These are phyloP conservation scores for Drosophila orena DNA, from an alignment of 1,140 invertebrate species.

Conservation along the genomic window DNA sequence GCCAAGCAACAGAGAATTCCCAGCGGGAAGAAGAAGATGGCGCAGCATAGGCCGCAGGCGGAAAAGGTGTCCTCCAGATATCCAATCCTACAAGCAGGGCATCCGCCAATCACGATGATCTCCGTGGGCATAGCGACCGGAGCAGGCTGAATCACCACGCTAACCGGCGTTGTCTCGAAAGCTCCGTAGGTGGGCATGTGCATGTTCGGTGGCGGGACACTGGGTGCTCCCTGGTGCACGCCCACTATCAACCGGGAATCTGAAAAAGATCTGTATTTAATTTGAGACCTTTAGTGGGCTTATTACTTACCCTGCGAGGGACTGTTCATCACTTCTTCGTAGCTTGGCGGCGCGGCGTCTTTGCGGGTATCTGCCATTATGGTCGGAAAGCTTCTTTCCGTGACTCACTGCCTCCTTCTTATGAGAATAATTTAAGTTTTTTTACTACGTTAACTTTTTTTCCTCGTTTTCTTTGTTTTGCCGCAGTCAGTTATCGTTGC, in stretches of 20 bases:
- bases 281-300: neutral
- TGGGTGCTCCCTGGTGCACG: slow-evolving; percentile 51
- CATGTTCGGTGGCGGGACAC: slow-evolving; percentile 43
- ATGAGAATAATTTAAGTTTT: slow-evolving; percentile 20
- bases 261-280: slow-evolving; percentile 3
- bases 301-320: slow-evolving; percentile 19
- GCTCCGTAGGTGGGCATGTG: slow-evolving; percentile 73
- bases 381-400: slow-evolving; percentile 7
- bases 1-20: slow-evolving; percentile 92
- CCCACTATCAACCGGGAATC: slow-evolving; percentile 54
- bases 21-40: slow-evolving; percentile 92
- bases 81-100: slow-evolving; percentile 92
- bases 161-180: slow-evolving; percentile 78
- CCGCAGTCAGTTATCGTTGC: slow-evolving; percentile 7
- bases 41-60: slow-evolving; percentile 90
- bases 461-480: slow-evolving; percentile 32
- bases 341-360: slow-evolving; percentile 62
- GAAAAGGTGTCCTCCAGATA: slow-evolving; percentile 92
- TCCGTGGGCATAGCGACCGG: slow-evolving; percentile 85
- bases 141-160: slow-evolving; percentile 62
- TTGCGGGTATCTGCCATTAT: slow-evolving; percentile 45
- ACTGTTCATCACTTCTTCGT: slow-evolving; percentile 69
- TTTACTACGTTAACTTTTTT: slow-evolving; percentile 25
- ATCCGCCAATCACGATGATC: slow-evolving; percentile 90
- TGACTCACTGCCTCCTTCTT: slow-evolving; percentile 42